Evolutionary conservation across 1,140 invertebrate genomes (phyloP), one percentile per base, ranked within the genome.

Genomic region (Rhyacophila brunnea): DNA sequence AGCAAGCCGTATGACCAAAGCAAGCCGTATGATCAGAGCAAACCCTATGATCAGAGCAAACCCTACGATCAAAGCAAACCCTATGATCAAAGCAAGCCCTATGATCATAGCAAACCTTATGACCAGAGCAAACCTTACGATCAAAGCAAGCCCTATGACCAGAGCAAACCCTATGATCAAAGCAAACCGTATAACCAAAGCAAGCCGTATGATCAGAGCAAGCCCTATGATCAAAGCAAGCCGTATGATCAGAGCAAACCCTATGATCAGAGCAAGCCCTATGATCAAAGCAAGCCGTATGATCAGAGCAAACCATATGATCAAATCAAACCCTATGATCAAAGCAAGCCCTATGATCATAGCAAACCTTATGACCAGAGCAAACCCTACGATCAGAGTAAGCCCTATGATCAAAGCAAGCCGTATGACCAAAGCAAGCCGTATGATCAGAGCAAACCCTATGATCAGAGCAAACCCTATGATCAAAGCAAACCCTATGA

Each of bases 101-200:
- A 52, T 19, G 50, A 52, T 20, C 17, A 18, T 6, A 19, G 28
- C 14, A 57, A 36, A 13, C 44, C 44, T 23, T 57, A 47, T 13
- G 54, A 57, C 11, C 44, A 48, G 18, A 48, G 43, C 34, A 56
- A 56, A 38, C 34, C 54, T 3, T 56, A 56, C 20, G 54, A 56
- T 11, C 43, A 56, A 23, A 48, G 44, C 45, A 57, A 57, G 49
- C 49, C 49, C 6, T 49, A 49, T 19, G 47, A 35, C 11, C 40
- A 42, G 11, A 42, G 13, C 40, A 42, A 42, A 11, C 13, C 4
- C 11, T 42, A 42, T 42, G 40, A 42, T 14, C 50, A 52, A 36
- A 42, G 36, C 18, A 52, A 52, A 35, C 36, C 38, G 6, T 42
- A 42, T 11, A 11, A 42, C 17, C n/a, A 14, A 17, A 11, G 4